These are phyloP conservation scores for Lepidochitona cinerea DNA, from an alignment of 2,888 invertebrate species.

Conservation along the genomic window DNA sequence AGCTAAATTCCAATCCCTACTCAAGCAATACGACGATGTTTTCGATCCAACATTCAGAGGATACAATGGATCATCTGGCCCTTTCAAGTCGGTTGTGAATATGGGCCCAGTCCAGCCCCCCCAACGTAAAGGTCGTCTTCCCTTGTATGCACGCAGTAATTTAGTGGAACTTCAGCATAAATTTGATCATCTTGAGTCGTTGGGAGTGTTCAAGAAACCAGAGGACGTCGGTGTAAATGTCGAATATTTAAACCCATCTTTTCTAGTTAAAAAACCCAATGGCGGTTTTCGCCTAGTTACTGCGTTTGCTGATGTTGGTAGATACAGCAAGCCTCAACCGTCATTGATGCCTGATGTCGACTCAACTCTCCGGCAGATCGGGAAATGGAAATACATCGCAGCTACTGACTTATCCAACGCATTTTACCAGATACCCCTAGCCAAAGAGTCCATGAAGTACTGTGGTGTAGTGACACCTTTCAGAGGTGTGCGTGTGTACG, in stretches of 20 bases:
- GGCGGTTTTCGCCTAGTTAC: constrained; percentile 39
- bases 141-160: constrained; percentile 35
- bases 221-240: constrained; percentile 29
- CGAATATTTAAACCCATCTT: constrained; percentile 46
- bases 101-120: constrained; percentile 44
- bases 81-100: constrained; percentile 37
- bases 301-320: constrained; percentile 25
- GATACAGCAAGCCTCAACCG: constrained; percentile 27
- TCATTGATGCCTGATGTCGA: constrained; percentile 23
- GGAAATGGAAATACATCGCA: constrained; percentile 39
- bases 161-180: constrained; percentile 34
- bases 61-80: constrained; percentile 35
- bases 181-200: constrained; percentile 38
- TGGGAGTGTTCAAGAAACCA: constrained; percentile 32
- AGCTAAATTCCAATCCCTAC: constrained; percentile 13
- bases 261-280: constrained; percentile 35
- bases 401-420: constrained; percentile 32
- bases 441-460: constrained; percentile 38
- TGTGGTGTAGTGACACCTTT: constrained; percentile 43
- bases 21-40: constrained; percentile 24
- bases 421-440: constrained; percentile 42
- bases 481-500: constrained; percentile 36
- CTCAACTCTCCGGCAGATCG: constrained; percentile 26
- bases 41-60: constrained; percentile 30
- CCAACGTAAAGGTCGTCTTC: constrained; percentile 39